Conservation (phyloP, 1,140 invertebrate genomes). For the Drosophila ananassae region DNA sequence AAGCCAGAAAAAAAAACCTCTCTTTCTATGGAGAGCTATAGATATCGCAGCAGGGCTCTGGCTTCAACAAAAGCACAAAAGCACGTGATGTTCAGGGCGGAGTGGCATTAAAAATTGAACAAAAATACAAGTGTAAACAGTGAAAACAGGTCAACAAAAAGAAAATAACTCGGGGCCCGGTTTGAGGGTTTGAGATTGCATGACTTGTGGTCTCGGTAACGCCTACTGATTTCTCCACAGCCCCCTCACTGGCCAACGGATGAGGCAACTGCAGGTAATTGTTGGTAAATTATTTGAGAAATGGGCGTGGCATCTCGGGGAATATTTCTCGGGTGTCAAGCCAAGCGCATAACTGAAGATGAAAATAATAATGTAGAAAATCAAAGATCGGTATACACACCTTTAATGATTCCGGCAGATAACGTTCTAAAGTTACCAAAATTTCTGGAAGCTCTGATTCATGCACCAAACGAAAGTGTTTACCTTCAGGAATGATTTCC, state of each 20-base stretch:
- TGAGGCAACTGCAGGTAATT: conserved; percentile 50
- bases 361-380: conserved; percentile 1
- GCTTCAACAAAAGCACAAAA: conserved; percentile 11
- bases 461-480: conserved; percentile 92
- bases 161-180: conserved; percentile 20
- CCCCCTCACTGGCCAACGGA: neutral
- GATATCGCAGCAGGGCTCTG: conserved; percentile 12
- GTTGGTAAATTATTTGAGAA: conserved; percentile 61
- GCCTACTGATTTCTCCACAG: conserved; percentile 26
- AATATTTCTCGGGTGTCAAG: conserved; percentile 21
- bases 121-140: conserved; percentile 62
- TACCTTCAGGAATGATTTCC: conserved; percentile 91
- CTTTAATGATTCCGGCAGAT: conserved; percentile 93
- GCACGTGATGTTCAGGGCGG: conserved; percentile 53
- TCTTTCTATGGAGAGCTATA: conserved; percentile 14
- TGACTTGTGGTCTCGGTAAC: conserved; percentile 58
- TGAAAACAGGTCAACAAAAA: conserved; percentile 71
- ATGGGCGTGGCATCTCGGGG: conserved; percentile 43
- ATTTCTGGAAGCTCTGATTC: conserved; percentile 92
- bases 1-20: conserved; percentile 28
- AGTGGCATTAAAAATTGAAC: conserved; percentile 67
- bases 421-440: conserved; percentile 89
- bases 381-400: conserved; percentile 70
- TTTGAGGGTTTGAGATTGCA: conserved; percentile 61
- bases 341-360: conserved; percentile 4